Conservation (phyloP, 1,140 invertebrate genomes). For the Xylocopa sonorina region DNA sequence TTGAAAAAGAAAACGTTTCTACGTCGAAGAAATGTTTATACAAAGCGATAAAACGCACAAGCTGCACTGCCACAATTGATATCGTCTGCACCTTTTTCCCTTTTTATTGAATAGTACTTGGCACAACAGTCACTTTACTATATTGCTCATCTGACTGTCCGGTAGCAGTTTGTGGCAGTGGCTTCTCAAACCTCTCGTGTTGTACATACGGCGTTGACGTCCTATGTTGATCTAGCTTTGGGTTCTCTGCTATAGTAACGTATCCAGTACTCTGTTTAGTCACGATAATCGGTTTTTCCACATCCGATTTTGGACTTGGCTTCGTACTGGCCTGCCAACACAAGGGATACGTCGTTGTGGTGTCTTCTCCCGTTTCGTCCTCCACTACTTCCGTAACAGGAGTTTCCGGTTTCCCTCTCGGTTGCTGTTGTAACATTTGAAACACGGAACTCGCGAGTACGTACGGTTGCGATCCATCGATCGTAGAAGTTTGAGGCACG, state of each 20-base stretch:
- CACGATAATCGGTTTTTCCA: conserved; percentile 22
- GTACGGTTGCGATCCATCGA: conserved; percentile 60
- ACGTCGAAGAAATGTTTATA: not conserved
- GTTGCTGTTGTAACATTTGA: conserved; percentile 67
- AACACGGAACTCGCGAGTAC: conserved; percentile 66
- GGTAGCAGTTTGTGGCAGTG: conserved; percentile 40
- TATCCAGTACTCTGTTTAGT: conserved; percentile 57
- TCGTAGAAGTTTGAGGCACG: not conserved
- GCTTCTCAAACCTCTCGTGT: conserved; percentile 62
- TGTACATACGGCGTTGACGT: conserved; percentile 48
- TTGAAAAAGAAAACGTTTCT: not conserved
- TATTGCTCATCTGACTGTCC: conserved; percentile 72
- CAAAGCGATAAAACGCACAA: conserved; percentile 10
- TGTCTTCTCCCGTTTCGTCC: conserved; percentile 47
- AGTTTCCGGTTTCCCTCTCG: conserved; percentile 34
- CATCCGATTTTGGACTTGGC: not conserved
- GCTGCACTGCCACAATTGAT: conserved; percentile 24
- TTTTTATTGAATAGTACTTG: conserved; percentile 70
- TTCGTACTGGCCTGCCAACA: conserved; percentile 54
- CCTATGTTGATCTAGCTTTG: conserved; percentile 45
- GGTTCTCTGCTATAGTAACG: conserved; percentile 64
- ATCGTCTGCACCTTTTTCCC: not conserved
- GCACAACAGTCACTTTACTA: conserved; percentile 75
- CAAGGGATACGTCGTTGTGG: conserved; percentile 31
- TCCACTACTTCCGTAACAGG: conserved; percentile 49